phyloP scores from a whole-genome alignment of 2,888 invertebrate species.

The Nemurella pictetii region DNA sequence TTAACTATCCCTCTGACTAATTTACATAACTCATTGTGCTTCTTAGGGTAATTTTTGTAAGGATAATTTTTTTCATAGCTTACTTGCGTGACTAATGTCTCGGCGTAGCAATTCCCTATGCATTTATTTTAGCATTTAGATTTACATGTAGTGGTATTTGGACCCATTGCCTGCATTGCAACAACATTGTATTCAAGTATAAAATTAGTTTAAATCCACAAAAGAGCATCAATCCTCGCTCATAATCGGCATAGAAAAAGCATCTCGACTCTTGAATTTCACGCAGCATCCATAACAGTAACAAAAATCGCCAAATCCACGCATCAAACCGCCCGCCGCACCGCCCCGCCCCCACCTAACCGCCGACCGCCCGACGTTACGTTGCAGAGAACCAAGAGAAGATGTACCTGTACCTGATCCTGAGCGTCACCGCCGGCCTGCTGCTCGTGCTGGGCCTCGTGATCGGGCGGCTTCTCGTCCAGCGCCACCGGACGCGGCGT shows the following conservation, averaged over 20 bases:
- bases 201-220: neutral
- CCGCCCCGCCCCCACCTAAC: neutral
- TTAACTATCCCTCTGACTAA: neutral
- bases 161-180: neutral
- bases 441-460: slow-evolving; percentile 72
- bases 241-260: no score
- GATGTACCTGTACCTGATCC: slow-evolving; percentile 81
- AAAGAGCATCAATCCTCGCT: no score
- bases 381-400: slow-evolving; percentile 73
- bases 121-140: neutral
- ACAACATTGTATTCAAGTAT: neutral
- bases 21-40: neutral
- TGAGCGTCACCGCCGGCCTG: slow-evolving; percentile 72
- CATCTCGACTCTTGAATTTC: neutral
- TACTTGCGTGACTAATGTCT: neutral
- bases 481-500: slow-evolving; percentile 61
- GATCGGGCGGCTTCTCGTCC: slow-evolving; percentile 70
- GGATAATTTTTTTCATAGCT: no score
- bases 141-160: no score
- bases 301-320: neutral
- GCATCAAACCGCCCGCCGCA: no score
- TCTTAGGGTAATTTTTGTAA: neutral
- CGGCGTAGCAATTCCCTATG: neutral
- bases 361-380: neutral
- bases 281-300: neutral